phyloP scores from a whole-genome alignment of 2,113 vertebrate genomes.

The Nymphicus hollandicus region DNA sequence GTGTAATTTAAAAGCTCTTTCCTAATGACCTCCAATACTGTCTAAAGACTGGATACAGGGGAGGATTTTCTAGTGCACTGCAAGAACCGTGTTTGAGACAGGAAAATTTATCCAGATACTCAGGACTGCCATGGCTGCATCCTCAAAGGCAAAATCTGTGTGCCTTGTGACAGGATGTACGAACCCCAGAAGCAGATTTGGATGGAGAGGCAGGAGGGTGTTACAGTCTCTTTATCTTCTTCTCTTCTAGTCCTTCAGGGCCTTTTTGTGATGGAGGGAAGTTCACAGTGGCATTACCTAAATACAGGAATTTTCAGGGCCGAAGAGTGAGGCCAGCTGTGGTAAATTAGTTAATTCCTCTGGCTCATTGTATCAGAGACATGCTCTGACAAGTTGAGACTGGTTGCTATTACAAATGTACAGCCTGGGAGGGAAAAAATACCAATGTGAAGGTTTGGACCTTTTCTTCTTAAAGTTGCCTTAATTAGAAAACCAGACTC shows the following conservation, averaged over 20 bases:
- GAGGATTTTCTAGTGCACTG: not conserved
- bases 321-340: not conserved
- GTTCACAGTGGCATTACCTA: not conserved
- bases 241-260: not conserved
- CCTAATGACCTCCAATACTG: not conserved
- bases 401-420: not conserved
- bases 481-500: slow-evolving; percentile 56
- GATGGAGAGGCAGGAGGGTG: not conserved
- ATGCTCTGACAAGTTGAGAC: not conserved
- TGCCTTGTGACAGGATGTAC: not conserved
- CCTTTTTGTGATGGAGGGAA: not conserved
- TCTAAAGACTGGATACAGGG: not conserved
- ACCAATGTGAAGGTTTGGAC: not conserved
- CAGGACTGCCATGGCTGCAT: fast-evolving
- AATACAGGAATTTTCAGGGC: not conserved
- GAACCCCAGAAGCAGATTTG: not conserved
- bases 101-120: not conserved
- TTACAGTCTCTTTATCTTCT: not conserved
- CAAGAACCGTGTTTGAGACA: not conserved
- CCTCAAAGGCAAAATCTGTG: not conserved
- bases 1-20: not conserved
- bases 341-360: slow-evolving; percentile 41
- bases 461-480: not conserved
- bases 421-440: slow-evolving; percentile 2
- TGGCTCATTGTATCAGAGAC: not conserved